Base-by-base conservation (phyloP, 2,888 invertebrate genomes). In the Lasioglossum zephyrum region DNA sequence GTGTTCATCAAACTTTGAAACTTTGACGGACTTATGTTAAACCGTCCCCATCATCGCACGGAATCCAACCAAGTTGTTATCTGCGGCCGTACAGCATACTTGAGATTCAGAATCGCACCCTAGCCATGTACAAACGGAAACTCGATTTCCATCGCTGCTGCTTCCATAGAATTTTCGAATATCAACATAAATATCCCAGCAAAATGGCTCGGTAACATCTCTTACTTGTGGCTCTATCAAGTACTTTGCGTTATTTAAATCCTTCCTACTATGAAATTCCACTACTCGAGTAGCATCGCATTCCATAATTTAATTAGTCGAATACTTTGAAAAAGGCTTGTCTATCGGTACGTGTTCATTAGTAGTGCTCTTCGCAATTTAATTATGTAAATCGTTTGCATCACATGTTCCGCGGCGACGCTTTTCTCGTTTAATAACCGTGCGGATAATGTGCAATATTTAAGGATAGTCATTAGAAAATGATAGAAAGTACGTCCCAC, bases 1-100 rank as follows among this genome's bases (percentile, higher is more conserved):
- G 82, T 83, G 72, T 90, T 88, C 84, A 87, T 91, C 87, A 91
- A 92, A 91, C 87, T 91, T 92, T 83, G 90, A 84, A 88, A 91
- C 86, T 88, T 91, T 80, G 77, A 87, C 82, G 88, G 84, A 86
- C 86, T 90, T 88, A 88, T 75, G 85, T 78, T 87, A 86, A 91
- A 89, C 82, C 85, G 63, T 72, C 82, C 44, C 77, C 79, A 74
- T 82, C 81, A 70, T 79, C 73, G 83, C 79, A 63, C 39, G 72
- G 44, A 83, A 85, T 87, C 86, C 84, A 49, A 47, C 77, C 60
- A 70, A 79, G 73, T 49, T 76, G 75, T 86, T 89, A 91, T 85
- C 84, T 78, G 75, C 77, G 49, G 80, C 82, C 49, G 80, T 74
- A 78, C 82, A 75, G 73, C 16, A 66, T 77, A 53, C 84, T 77